Evolutionary conservation across 1,140 invertebrate genomes (phyloP).

Genomic region (Kradibia gibbosae): DNA sequence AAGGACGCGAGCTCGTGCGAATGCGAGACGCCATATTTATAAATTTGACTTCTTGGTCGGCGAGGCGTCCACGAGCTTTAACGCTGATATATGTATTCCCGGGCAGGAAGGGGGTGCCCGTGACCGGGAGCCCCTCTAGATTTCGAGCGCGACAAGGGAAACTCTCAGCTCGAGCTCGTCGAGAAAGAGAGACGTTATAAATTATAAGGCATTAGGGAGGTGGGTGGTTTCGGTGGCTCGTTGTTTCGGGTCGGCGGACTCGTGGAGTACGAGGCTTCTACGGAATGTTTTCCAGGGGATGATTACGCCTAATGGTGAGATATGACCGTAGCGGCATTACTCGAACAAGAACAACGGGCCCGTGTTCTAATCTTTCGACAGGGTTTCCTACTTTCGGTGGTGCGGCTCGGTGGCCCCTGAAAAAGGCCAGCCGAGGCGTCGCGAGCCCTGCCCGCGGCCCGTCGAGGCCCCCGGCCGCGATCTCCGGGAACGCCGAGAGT

Average conservation of each 20-base stretch:
- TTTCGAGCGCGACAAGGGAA: slow-evolving; percentile 49
- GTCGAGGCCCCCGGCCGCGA: too few species aligned
- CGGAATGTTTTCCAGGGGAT: slow-evolving; percentile 71
- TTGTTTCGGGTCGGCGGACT: slow-evolving; percentile 54
- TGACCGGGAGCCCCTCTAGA: not conserved
- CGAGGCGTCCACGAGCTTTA: slow-evolving; percentile 66
- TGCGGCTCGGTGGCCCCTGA: too few species aligned
- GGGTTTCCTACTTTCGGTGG: slow-evolving; percentile 53
- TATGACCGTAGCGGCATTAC: slow-evolving; percentile 72
- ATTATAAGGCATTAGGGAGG: slow-evolving; percentile 66
- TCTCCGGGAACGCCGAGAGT: too few species aligned
- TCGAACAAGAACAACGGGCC: slow-evolving; percentile 68
- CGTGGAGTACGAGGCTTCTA: too few species aligned
- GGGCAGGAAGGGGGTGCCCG: slow-evolving; percentile 38
- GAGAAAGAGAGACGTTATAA: slow-evolving; percentile 63
- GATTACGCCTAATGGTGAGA: slow-evolving; percentile 74
- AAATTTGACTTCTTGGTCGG: slow-evolving; percentile 61
- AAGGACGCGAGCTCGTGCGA: slow-evolving; percentile 51
- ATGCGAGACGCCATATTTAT: slow-evolving; percentile 69
- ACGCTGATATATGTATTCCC: slow-evolving; percentile 70
- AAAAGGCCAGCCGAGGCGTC: too few species aligned
- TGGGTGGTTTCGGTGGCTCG: not conserved
- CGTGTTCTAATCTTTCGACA: slow-evolving; percentile 73
- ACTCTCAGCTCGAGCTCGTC: slow-evolving; percentile 26
- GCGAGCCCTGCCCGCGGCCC: too few species aligned